Conservation (phyloP, 2,888 invertebrate species). For the Ephialtes manifestator region DNA sequence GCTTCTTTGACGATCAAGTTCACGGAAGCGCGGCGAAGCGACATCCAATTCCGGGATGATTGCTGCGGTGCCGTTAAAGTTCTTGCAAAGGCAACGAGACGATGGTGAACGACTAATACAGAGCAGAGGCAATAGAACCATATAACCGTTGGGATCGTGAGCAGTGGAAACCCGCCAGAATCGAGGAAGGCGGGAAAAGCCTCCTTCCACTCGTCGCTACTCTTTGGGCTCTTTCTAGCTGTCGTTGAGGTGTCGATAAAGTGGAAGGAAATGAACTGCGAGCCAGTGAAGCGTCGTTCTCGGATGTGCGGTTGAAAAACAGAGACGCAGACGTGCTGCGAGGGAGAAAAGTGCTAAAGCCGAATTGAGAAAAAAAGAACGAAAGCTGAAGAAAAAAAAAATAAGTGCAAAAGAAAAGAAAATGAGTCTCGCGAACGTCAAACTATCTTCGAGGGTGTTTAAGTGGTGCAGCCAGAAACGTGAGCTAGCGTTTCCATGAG, state of each 20-base stretch:
- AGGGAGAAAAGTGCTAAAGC: background rate
- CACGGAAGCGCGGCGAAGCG: slow-evolving; percentile 34
- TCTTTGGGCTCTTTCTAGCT: slow-evolving; percentile 30
- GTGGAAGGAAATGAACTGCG: slow-evolving; percentile 47
- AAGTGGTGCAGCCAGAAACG: slow-evolving; percentile 4
- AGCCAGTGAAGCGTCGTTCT: slow-evolving; percentile 29
- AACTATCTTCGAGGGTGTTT: slow-evolving; percentile 28
- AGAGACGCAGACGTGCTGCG: slow-evolving; percentile 5
- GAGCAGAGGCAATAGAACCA: background rate
- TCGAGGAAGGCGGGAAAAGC: slow-evolving; percentile 17
- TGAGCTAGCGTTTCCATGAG: slow-evolving; percentile 4
- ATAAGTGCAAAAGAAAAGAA: slow-evolving; percentile 3
- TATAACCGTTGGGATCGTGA: slow-evolving; percentile 24
- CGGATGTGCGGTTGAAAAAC: slow-evolving; percentile 46
- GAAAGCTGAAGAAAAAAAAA: background rate
- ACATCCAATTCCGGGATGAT: slow-evolving; percentile 49
- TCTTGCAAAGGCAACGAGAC: slow-evolving; percentile 32
- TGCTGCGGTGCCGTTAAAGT: slow-evolving; percentile 31
- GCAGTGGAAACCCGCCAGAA: slow-evolving; percentile 17
- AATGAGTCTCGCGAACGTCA: slow-evolving; percentile 17
- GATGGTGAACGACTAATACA: slow-evolving; percentile 34
- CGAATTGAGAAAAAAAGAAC: background rate
- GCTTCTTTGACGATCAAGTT: slow-evolving; percentile 39
- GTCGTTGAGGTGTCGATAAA: slow-evolving; percentile 54
- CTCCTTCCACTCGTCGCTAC: background rate